Conservation (phyloP, 1,140 invertebrate genomes). For the Oedothorax gibbosus region DNA sequence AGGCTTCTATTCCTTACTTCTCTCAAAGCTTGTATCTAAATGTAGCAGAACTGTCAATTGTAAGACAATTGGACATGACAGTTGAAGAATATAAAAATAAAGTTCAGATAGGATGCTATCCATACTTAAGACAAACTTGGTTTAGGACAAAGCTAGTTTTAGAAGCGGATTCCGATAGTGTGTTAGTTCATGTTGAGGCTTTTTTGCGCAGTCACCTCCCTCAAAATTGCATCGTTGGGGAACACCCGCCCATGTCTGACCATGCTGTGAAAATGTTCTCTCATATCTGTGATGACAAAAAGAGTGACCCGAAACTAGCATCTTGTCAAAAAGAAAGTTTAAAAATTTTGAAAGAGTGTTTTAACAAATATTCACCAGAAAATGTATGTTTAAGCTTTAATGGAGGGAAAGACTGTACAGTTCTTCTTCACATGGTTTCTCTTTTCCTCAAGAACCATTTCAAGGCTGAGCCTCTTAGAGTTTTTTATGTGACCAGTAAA, state of each 20-base stretch:
- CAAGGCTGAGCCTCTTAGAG: constrained; percentile 71
- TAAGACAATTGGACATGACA: constrained; percentile 71
- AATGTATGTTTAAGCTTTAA: constrained; percentile 93
- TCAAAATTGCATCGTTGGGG: constrained; percentile 67
- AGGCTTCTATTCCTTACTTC: constrained; percentile 67
- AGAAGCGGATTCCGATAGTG: constrained; percentile 66
- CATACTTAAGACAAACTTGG: constrained; percentile 72
- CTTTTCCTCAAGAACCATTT: constrained; percentile 72
- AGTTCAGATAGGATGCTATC: constrained; percentile 79
- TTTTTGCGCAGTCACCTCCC: constrained; percentile 66
- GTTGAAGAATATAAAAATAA: constrained; percentile 71
- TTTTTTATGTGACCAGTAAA: constrained; percentile 80
- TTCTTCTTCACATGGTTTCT: constrained; percentile 68
- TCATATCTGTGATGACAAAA: background rate
- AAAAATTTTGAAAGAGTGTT: constrained; percentile 66
- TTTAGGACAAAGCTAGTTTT: constrained; percentile 71
- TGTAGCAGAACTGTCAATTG: constrained; percentile 73
- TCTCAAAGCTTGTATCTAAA: constrained; percentile 72
- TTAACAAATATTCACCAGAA: constrained; percentile 73
- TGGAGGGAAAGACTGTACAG: constrained; percentile 97
- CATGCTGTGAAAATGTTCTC: constrained; percentile 12
- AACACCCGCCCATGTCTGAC: constrained; percentile 16
- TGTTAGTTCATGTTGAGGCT: constrained; percentile 65
- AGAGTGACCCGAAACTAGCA: constrained; percentile 24
- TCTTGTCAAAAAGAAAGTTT: background rate